Evolutionary conservation across 2,797 vertebrate genomes (phyloP), one percentile per base, ranked within the genome.

Genomic region (Botia kubotai): DNA sequence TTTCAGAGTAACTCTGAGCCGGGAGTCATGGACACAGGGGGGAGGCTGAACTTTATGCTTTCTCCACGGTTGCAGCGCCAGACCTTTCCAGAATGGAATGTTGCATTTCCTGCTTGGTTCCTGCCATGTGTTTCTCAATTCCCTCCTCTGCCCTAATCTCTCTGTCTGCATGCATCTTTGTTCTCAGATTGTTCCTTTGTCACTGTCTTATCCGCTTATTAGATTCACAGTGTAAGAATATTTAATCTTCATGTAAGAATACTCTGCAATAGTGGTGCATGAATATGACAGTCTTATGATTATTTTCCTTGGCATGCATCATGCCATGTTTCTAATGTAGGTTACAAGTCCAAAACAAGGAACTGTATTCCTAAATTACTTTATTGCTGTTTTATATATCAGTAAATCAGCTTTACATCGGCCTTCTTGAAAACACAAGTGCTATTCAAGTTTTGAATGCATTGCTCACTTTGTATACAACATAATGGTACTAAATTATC

Each of bases 21-120:
- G 81, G 71, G 72, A 79, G 82, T 85, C 87, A 88, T 86, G 82
- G 86, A 88, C 86, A 86, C 85, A 33, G 33, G 76, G 33, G 83
- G 82, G 84, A 85, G 83, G 55, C 73, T 69, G 78, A 53, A 74
- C 73, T 82, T 84, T 81, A 78, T 75, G 79, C 80, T 73, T 81
- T 87, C 83, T 86, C 79, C 83, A 77, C 43, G 83, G 72, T 85
- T 60, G 53, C 62, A 83, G 81, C 73, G 83, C 83, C 84, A 85
- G 81, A 84, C 72, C 83, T 85, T 87, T 84, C 72, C 84, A 87
- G 83, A 86, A 81, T 82, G 89, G 89, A 89, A 90, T 90, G 89
- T 79, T 87, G 87, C 82, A 81, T 90, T 90, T 90, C 89, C 89
- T 89, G 88, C 87, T 88, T 55, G 17, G 86, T 87, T 87, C 86